phyloP scores from a whole-genome alignment of 2,797 vertebrate species.

The Dipus sagitta region DNA sequence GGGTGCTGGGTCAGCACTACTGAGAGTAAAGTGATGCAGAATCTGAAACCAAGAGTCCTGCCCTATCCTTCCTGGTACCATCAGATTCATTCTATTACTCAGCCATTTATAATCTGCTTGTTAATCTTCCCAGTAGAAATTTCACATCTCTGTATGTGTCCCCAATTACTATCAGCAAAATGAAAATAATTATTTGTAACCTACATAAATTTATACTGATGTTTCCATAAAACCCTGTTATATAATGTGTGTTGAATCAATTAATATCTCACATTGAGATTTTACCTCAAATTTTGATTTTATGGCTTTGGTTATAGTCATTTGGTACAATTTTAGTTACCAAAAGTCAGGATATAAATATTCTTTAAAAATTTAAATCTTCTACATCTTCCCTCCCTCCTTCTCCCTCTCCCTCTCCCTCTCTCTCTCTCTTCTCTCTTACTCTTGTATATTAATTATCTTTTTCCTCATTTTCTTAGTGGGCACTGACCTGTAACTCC shows the following conservation, averaged over 20 bases:
- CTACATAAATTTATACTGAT: neutral
- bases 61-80: rapidly evolving
- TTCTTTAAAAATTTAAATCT: neutral
- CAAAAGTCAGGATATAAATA: neutral
- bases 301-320: neutral
- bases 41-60: neutral
- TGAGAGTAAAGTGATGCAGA: neutral
- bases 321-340: neutral
- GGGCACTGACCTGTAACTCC: no score
- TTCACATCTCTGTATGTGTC: neutral
- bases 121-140: neutral
- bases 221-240: neutral
- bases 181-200: neutral
- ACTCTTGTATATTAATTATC: no score
- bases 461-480: no score
- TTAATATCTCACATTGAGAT: neutral
- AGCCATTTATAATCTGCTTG: neutral
- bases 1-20: neutral
- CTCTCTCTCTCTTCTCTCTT: no score
- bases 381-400: no score
- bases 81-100: neutral
- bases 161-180: neutral
- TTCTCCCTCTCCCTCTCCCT: no score
- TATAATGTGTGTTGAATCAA: neutral
- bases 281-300: neutral